These are phyloP conservation scores for Australoheros scitulus DNA, from an alignment of 2,113 vertebrate genomes.

Conservation along the genomic window DNA sequence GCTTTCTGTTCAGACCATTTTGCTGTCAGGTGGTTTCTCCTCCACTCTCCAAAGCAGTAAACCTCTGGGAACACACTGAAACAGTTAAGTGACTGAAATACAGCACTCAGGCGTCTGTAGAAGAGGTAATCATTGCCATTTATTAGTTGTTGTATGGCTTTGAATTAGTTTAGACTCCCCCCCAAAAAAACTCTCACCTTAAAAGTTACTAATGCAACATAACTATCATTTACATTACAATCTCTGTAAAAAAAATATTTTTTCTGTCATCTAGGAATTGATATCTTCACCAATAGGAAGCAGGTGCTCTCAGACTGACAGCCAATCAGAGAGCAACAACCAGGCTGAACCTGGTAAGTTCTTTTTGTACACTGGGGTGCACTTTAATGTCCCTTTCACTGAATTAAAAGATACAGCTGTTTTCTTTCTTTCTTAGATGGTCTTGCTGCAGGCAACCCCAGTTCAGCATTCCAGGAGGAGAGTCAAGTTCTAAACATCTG, in stretches of 20 bases:
- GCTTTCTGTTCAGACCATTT: background rate
- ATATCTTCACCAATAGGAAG: slow-evolving; percentile 76
- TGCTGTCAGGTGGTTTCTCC: background rate
- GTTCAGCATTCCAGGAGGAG: slow-evolving; percentile 61
- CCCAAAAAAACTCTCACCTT: background rate
- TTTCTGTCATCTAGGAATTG: slow-evolving; percentile 77
- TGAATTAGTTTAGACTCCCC: background rate
- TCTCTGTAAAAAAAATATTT: background rate
- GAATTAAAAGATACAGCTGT: background rate
- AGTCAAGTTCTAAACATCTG: slow-evolving; percentile 73
- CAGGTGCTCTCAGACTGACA: slow-evolving; percentile 73
- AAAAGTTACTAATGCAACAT: background rate
- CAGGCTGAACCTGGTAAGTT: slow-evolving; percentile 59
- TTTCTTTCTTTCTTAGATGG: slow-evolving; percentile 36
- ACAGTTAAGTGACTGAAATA: background rate
- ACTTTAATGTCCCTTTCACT: background rate
- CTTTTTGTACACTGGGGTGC: background rate
- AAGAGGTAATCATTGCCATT: background rate
- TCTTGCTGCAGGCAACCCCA: slow-evolving; percentile 27
- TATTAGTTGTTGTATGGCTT: background rate
- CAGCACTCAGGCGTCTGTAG: background rate
- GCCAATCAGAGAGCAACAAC: slow-evolving; percentile 68
- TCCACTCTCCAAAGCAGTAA: background rate
- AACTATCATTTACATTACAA: background rate
- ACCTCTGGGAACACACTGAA: background rate